Evolutionary conservation across 2,113 vertebrate genomes (phyloP).

Genomic region (Corvus cornix): DNA sequence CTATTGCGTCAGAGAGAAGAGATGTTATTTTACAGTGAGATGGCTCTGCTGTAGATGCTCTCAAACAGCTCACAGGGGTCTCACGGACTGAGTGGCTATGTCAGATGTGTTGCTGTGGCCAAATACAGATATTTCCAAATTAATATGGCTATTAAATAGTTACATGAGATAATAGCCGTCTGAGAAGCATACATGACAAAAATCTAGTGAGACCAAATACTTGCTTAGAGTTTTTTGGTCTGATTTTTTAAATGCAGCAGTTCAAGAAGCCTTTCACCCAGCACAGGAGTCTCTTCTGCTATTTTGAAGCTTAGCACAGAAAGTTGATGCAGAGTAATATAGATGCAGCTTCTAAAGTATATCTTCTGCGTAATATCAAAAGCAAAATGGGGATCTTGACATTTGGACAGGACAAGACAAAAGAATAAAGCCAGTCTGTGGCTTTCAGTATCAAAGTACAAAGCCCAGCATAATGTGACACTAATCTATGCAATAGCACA

Average conservation of each 20-base stretch:
- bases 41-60: not conserved
- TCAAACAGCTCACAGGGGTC: not conserved
- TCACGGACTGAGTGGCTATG: accelerated
- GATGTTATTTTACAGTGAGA: not conserved
- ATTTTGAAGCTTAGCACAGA: not conserved
- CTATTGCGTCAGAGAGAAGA: not conserved
- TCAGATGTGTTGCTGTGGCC: not conserved
- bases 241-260: not conserved
- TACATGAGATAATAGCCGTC: not conserved
- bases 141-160: not conserved
- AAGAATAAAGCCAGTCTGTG: not conserved
- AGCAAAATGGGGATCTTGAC: not conserved
- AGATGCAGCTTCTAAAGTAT: not conserved
- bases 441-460: not conserved
- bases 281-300: not conserved
- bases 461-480: not conserved
- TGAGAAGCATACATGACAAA: not conserved
- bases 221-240: accelerated
- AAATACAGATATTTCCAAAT: not conserved
- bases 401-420: not conserved
- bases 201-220: not conserved
- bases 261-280: not conserved
- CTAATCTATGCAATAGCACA: not conserved
- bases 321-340: not conserved
- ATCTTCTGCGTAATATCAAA: not conserved